Evolutionary conservation across 2,797 vertebrate species (phyloP).

Genomic region (Acanthis flammea): DNA sequence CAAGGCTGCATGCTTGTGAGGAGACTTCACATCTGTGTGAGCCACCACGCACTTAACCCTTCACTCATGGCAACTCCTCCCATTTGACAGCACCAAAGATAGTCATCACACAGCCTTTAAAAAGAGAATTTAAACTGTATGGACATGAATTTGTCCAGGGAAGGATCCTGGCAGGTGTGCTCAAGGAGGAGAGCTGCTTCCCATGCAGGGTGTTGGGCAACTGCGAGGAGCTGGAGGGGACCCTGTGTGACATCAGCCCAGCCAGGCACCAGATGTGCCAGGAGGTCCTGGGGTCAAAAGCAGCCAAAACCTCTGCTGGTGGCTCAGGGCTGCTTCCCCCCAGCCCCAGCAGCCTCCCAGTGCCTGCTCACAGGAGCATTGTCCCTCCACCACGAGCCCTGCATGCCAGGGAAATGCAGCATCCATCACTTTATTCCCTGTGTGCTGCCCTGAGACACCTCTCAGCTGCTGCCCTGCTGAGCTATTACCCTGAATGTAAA

Average conservation of each 20-base stretch:
- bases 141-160: no score
- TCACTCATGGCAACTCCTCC: fast-evolving
- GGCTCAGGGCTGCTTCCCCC: no score
- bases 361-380: background rate
- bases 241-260: fast-evolving
- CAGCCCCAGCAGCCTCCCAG: background rate
- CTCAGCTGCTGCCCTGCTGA: background rate
- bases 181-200: background rate
- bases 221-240: fast-evolving
- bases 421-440: background rate
- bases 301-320: background rate
- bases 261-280: background rate
- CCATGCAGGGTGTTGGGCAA: fast-evolving
- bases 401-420: fast-evolving
- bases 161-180: background rate
- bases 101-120: background rate
- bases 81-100: background rate
- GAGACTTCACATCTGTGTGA: background rate
- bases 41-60: background rate
- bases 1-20: background rate
- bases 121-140: background rate
- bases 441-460: background rate
- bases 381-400: fast-evolving
- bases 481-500: background rate
- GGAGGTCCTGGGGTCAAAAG: background rate